Evolutionary conservation across 2,797 vertebrate species (phyloP).

Genomic region (Denticeps clupeoides): DNA sequence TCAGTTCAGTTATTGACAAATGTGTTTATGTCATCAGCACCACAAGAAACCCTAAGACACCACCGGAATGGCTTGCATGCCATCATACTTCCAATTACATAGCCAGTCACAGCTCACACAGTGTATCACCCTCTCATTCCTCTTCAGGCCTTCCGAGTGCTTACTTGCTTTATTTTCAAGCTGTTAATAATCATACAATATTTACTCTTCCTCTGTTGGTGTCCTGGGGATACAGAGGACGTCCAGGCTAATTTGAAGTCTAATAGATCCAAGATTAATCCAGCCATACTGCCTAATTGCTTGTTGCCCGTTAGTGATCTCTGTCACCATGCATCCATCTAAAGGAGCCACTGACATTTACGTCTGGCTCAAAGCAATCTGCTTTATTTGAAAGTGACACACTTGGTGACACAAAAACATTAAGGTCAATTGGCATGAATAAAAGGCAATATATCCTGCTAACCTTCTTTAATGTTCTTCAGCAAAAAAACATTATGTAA

Average conservation of each 20-base stretch:
- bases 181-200: background rate
- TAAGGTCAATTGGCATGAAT: no score
- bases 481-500: no score
- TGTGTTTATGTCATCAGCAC: no score
- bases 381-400: no score
- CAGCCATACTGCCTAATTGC: background rate
- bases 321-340: constrained; percentile 43
- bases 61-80: no score
- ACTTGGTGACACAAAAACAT: no score
- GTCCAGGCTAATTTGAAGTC: background rate
- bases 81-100: no score
- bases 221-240: background rate
- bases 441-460: no score
- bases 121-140: background rate
- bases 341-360: constrained; percentile 56
- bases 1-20: no score
- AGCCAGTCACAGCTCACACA: no score
- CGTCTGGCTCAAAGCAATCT: constrained; percentile 25
- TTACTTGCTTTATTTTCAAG: background rate
- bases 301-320: constrained; percentile 30
- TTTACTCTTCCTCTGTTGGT: background rate
- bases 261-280: background rate
- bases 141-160: background rate
- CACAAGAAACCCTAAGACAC: no score
- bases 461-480: no score